Base-by-base conservation (phyloP, 2,888 invertebrate genomes). In the Papilio gigon region DNA sequence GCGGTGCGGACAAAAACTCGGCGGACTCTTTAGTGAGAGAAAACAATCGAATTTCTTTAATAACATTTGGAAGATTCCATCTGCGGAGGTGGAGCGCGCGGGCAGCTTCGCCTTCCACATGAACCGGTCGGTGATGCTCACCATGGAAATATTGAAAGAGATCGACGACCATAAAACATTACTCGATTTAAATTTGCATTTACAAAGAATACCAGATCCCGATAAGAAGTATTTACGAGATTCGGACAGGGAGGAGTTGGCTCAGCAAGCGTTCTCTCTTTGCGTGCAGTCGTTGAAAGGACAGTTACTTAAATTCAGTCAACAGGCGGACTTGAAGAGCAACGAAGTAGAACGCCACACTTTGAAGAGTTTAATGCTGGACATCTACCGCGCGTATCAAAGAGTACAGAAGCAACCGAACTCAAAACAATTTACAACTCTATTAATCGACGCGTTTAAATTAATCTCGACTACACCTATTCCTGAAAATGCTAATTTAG, bases 31-130 rank as follows among this genome's bases (percentile, higher is more conserved):
- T 83, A 94, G 94, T 42, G 98, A 98, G 76, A 93, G 97, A 63
- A 98, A 96, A 85, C 93, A 93, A 65, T 95, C 94, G 22, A 98
- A 98, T 85, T 97, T 98, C 80, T 98, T 98, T 77, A 97, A 97
- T 89, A 97, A 98, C 60, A 95, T 98, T 68, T 98, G 98, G 98
- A 94, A 97, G 75, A 97, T 98, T 82, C 98, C 98, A 0, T 94
- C 95, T 1, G 94, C 94, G 70, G 98, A 99, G 92, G 96, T 98
- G 50, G 98, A 98, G 81, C 93, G 98, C 71, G 95, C 97, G 0
- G 98, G 98, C 3, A 96, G 97, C 73, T 97, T 99, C 82, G 95
- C 97, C 0, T 95, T 97, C 40, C 98, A 98, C 81, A 96, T 98
- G 95, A 96, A 95, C 73, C 94, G 97, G 70, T 96, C 97, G 73